Evolutionary conservation across 2,888 invertebrate genomes (phyloP).

Genomic region (Ormyrus nitidulus): DNA sequence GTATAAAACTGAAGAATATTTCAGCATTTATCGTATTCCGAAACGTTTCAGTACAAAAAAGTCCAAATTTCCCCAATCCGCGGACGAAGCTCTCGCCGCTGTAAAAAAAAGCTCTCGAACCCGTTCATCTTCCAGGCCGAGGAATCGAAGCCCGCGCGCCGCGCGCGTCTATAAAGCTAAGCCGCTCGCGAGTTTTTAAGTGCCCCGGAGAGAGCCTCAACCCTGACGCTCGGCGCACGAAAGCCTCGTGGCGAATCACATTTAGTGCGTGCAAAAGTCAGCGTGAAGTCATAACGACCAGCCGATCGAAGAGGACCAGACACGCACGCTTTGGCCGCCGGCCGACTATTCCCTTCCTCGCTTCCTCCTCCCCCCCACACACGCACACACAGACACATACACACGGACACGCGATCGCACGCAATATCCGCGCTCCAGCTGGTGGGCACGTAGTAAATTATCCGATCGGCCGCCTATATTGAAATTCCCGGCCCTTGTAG

Average conservation of each 20-base stretch:
- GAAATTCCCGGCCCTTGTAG: neutral
- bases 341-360: constrained; percentile 57
- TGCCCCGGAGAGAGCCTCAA: constrained; percentile 29
- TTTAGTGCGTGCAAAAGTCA: constrained; percentile 70
- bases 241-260: constrained; percentile 68
- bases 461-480: neutral
- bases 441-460: neutral
- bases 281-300: constrained; percentile 73
- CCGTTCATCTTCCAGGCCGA: no score
- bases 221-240: constrained; percentile 62
- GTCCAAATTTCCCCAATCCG: no score
- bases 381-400: constrained; percentile 1
- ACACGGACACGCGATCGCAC: neutral
- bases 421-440: neutral
- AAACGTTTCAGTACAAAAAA: no score
- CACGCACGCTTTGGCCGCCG: constrained; percentile 68
- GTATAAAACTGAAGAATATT: no score
- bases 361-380: constrained; percentile 9
- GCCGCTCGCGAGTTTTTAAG: no score
- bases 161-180: no score
- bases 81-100: no score
- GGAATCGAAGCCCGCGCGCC: no score
- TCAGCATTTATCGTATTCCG: no score
- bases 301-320: constrained; percentile 62
- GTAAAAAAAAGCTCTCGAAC: no score